These are phyloP conservation scores for Drosophila nigrodunni DNA, from an alignment of 1,140 invertebrate genomes.

Conservation along the genomic window DNA sequence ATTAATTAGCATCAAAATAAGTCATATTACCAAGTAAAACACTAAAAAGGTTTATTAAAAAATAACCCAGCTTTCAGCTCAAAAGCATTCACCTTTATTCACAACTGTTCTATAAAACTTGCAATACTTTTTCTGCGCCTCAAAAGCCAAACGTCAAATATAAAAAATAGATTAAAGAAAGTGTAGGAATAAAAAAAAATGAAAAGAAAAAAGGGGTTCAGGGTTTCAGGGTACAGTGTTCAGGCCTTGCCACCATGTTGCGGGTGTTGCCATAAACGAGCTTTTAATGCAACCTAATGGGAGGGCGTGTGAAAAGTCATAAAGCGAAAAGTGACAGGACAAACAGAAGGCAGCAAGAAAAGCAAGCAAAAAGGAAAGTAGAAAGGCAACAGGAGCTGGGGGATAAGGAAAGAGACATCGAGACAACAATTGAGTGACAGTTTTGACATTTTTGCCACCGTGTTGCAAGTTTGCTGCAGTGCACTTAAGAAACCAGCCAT, in stretches of 20 bases:
- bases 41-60: no score
- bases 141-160: no score
- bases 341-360: not conserved
- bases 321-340: constrained; percentile 62
- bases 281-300: constrained; percentile 67
- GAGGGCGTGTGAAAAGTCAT: constrained; percentile 76
- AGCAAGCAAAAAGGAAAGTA: not conserved
- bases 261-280: constrained; percentile 76
- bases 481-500: constrained; percentile 1
- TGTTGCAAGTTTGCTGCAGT: constrained; percentile 7
- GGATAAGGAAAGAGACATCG: constrained; percentile 30
- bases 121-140: no score
- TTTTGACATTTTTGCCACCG: constrained; percentile 58
- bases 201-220: no score
- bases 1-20: no score
- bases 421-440: constrained; percentile 46
- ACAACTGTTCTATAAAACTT: no score
- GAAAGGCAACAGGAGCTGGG: not conserved
- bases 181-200: no score
- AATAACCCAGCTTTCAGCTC: no score
- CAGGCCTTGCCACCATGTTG: not conserved
- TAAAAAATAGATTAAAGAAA: no score
- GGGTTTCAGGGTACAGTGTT: not conserved
- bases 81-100: no score
- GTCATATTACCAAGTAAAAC: no score